Percentiles rank a stretch among this genome's conserved stretches.
Evolutionary conservation across 1,140 invertebrate species (phyloP).

Genomic region (Hirudo medicinalis): DNA sequence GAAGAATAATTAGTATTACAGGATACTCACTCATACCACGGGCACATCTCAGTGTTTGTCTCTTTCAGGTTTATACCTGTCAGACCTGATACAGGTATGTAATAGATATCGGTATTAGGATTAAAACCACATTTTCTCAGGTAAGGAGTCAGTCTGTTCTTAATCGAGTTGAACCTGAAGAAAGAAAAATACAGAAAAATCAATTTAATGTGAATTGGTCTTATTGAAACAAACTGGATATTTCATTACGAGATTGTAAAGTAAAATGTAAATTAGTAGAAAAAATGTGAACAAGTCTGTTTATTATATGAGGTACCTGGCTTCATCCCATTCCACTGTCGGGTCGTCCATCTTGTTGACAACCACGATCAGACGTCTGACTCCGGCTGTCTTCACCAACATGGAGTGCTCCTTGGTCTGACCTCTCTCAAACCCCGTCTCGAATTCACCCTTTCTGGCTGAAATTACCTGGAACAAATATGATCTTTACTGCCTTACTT

Average conservation of each 20-base stretch:
- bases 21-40: constrained; percentile 64
- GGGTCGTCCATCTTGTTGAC: constrained; percentile 99
- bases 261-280: too few species aligned
- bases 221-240: too few species aligned
- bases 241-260: too few species aligned
- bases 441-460: constrained; percentile 97
- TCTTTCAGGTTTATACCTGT: constrained; percentile 83
- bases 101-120: constrained; percentile 85
- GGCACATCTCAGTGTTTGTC: constrained; percentile 59
- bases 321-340: constrained; percentile 92
- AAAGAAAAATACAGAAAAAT: too few species aligned
- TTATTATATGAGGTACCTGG: constrained; percentile 47
- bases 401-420: constrained; percentile 99
- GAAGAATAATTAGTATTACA: neutral
- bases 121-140: constrained; percentile 90
- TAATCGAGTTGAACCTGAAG: constrained; percentile 54
- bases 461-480: constrained; percentile 65
- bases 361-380: constrained; percentile 91
- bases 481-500: too few species aligned
- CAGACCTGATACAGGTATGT: constrained; percentile 93
- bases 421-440: constrained; percentile 98
- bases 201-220: too few species aligned
- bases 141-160: constrained; percentile 90
- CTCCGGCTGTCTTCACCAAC: constrained; percentile 97
- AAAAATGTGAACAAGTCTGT: too few species aligned